Conservation (phyloP, 2,797 vertebrate species). For the Argyrosomus regius region DNA sequence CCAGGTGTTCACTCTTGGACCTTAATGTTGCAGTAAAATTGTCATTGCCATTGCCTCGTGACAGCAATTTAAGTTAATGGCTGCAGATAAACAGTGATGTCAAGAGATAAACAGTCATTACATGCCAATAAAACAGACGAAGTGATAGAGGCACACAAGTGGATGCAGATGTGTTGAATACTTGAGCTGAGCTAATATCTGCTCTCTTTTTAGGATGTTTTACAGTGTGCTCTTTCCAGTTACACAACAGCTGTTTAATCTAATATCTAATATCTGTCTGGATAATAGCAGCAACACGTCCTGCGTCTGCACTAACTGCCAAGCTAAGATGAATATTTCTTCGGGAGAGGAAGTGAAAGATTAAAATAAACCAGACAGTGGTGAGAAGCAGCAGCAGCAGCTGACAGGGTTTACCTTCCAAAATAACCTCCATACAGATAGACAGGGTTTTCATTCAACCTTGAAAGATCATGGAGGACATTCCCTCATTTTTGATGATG, state of each 20-base stretch:
- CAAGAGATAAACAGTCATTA: conserved; percentile 55
- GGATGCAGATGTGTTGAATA: conserved; percentile 30
- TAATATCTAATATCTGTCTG: conserved; percentile 26
- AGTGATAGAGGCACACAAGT: conserved; percentile 21
- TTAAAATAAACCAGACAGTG: conserved; percentile 17
- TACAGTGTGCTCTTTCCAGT: conserved; percentile 9
- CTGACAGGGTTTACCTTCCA: conserved; percentile 4
- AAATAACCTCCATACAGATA: conserved; percentile 14
- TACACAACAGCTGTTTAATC: conserved; percentile 18
- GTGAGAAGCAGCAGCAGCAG: neutral
- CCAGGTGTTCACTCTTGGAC: conserved; percentile 41
- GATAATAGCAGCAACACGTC: conserved; percentile 1
- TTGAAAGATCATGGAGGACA: too few relatives aligned
- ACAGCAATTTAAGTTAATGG: conserved; percentile 57
- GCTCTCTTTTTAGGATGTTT: conserved; percentile 29
- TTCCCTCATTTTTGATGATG: too few relatives aligned
- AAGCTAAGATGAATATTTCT: conserved; percentile 5
- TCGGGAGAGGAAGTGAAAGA: conserved; percentile 1
- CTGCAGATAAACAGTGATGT: conserved; percentile 54
- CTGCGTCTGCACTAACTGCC: neutral
- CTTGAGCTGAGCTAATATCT: neutral
- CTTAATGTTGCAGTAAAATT: conserved; percentile 28
- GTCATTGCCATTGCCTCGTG: conserved; percentile 16
- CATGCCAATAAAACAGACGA: conserved; percentile 46
- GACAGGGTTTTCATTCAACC: neutral